These are phyloP conservation scores for Muscidifurax raptorellus DNA, from an alignment of 1,140 invertebrate species.

Conservation along the genomic window DNA sequence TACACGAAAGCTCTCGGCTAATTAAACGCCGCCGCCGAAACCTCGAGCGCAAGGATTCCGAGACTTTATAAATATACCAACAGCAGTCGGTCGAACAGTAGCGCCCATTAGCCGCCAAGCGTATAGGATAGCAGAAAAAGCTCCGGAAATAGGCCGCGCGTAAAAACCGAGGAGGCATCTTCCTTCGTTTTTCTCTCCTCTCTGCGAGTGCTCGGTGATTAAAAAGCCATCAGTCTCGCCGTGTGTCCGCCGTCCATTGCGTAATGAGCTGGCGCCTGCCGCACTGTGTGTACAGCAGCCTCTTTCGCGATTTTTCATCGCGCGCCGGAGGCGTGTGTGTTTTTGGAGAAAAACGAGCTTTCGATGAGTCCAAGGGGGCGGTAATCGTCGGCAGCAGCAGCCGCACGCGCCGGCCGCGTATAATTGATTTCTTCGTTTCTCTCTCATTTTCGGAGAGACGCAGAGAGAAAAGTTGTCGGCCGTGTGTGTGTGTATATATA, in stretches of 20 bases:
- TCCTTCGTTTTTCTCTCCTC: background rate
- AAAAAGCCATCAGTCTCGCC: slow-evolving; percentile 13
- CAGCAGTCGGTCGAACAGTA: background rate
- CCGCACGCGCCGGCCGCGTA: background rate
- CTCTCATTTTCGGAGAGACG: background rate
- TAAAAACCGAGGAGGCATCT: background rate
- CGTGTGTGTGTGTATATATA: too few relatives aligned
- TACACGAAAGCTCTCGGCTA: too few relatives aligned
- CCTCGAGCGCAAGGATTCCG: too few relatives aligned
- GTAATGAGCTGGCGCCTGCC: slow-evolving; percentile 4
- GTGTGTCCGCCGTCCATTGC: background rate
- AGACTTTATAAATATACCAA: too few relatives aligned
- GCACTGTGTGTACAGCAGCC: background rate
- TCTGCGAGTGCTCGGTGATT: background rate
- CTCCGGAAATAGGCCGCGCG: background rate
- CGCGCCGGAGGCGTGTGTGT: background rate
- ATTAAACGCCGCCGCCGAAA: too few relatives aligned
- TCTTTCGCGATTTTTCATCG: slow-evolving; percentile 14
- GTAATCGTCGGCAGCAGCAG: background rate
- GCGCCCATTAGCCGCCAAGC: too few relatives aligned
- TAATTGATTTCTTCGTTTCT: background rate
- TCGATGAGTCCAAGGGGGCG: background rate
- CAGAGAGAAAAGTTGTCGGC: background rate
- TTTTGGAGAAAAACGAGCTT: background rate
- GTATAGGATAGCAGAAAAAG: background rate